Evolutionary conservation across 2,888 invertebrate species (phyloP).

Genomic region (Lymantria monacha): DNA sequence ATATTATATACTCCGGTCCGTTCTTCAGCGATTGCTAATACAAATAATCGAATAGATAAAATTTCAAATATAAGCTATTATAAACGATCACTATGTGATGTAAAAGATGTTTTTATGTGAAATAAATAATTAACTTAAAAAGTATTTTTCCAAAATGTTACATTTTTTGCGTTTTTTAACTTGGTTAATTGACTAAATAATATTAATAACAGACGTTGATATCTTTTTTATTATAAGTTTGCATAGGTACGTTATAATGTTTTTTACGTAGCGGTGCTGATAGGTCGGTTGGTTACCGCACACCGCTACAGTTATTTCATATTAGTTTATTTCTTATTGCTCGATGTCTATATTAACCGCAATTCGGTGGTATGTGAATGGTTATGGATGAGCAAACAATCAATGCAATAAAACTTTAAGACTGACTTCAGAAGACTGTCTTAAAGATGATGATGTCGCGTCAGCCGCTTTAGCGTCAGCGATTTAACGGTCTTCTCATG

Average conservation of each 20-base stretch:
- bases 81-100: constrained; percentile 75
- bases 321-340: constrained; percentile 43
- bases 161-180: constrained; percentile 67
- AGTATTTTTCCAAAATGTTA: constrained; percentile 79
- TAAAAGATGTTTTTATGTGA: constrained; percentile 76
- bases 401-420: constrained; percentile 80
- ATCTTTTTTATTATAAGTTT: constrained; percentile 65
- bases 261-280: constrained; percentile 42
- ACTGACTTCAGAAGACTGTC: constrained; percentile 82
- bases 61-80: constrained; percentile 61
- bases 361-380: constrained; percentile 49
- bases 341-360: constrained; percentile 49
- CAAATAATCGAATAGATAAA: constrained; percentile 43
- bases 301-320: constrained; percentile 9
- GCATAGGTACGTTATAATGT: constrained; percentile 55
- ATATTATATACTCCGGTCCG: constrained; percentile 37
- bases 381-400: constrained; percentile 62
- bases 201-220: constrained; percentile 50
- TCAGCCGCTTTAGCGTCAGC: constrained; percentile 8
- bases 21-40: constrained; percentile 38
- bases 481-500: constrained; percentile 27
- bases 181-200: constrained; percentile 62
- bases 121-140: constrained; percentile 76
- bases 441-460: constrained; percentile 57
- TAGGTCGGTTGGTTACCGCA: constrained; percentile 10